Conservation (phyloP, 2,113 vertebrate genomes). For the Ciconia stormi region DNA sequence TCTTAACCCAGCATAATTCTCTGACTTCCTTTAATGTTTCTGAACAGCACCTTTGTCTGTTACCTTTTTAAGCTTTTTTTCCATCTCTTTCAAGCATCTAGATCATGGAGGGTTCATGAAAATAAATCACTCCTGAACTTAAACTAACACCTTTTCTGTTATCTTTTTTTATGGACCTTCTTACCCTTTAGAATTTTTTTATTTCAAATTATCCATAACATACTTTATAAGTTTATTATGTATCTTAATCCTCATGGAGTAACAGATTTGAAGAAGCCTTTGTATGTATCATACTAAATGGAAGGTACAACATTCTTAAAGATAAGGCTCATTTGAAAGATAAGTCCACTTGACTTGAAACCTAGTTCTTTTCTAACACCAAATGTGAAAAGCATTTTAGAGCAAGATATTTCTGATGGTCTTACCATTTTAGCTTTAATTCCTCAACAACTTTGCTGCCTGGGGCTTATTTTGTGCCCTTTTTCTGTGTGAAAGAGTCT, state of each 20-base stretch:
- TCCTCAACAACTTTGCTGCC: background rate
- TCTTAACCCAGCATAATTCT: slow-evolving; percentile 29
- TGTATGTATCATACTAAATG: background rate
- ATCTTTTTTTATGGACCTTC: background rate
- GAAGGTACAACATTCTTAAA: background rate
- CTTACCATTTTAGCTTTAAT: background rate
- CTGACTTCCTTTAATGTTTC: background rate
- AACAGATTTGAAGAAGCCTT: background rate
- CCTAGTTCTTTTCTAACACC: background rate
- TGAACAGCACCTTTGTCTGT: slow-evolving; percentile 9
- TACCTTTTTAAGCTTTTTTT: slow-evolving; percentile 26
- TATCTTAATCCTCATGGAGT: background rate
- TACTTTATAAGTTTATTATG: background rate
- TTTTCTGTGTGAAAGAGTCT: background rate
- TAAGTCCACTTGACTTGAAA: background rate
- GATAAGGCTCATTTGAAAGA: background rate
- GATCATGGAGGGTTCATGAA: background rate
- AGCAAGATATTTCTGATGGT: background rate
- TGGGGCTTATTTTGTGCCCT: background rate
- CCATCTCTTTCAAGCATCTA: background rate
- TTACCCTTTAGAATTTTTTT: background rate
- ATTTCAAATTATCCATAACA: background rate
- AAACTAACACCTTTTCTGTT: background rate
- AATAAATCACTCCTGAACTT: background rate
- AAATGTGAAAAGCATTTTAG: background rate